Percentiles rank a stretch among this genome's conserved stretches.
Conservation (phyloP, 2,113 vertebrate species). For the Pedionomus torquatus region DNA sequence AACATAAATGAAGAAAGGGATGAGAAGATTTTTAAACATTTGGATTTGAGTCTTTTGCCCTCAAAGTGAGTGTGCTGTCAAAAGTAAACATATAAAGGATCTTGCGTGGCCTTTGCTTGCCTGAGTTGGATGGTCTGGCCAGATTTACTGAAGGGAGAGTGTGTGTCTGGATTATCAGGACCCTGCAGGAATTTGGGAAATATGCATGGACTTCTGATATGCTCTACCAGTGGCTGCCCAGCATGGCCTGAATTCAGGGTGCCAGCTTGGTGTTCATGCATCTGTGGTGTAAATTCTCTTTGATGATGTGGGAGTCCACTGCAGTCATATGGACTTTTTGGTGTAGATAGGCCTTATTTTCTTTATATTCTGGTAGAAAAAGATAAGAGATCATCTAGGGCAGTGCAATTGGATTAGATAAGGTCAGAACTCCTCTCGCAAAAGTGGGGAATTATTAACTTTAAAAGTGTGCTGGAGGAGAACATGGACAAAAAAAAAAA, state of each 20-base stretch:
- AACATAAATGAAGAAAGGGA: background rate
- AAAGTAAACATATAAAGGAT: background rate
- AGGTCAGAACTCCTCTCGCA: background rate
- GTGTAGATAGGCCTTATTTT: background rate
- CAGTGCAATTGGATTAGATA: background rate
- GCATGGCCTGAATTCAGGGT: too few relatives aligned
- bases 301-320: background rate
- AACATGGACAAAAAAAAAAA: background rate
- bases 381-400: background rate
- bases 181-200: background rate
- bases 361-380: background rate
- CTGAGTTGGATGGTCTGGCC: background rate
- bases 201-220: fast-evolving
- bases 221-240: background rate
- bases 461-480: background rate
- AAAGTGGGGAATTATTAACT: background rate
- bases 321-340: too few relatives aligned
- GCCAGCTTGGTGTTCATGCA: fast-evolving
- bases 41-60: background rate
- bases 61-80: background rate
- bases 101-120: background rate
- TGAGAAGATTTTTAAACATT: background rate
- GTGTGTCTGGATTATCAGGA: background rate
- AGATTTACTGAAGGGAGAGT: background rate
- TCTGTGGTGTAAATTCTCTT: background rate